Percentiles rank a stretch among this genome's conserved stretches.
Evolutionary conservation across 2,113 vertebrate species (phyloP).

Genomic region (Mystacornis crossleyi): DNA sequence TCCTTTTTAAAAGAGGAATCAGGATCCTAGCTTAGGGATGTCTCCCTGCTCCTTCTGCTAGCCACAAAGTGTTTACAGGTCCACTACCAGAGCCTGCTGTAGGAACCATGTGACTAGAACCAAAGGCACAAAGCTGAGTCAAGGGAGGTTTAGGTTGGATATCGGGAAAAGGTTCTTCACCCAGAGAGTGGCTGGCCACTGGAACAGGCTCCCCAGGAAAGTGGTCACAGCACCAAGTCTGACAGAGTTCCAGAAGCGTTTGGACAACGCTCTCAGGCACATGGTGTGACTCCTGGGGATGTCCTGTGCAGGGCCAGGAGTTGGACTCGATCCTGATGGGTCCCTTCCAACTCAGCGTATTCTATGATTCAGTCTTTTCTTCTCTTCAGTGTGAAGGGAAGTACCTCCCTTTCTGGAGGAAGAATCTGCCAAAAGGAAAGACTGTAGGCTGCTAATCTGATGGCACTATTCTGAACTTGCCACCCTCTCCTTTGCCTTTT

Average conservation of each 20-base stretch:
- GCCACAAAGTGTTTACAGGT: background rate
- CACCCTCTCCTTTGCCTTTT: background rate
- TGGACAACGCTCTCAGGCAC: background rate
- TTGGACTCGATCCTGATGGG: background rate
- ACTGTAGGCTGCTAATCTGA: background rate
- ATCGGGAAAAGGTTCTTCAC: background rate
- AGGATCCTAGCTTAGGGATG: background rate
- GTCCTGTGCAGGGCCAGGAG: background rate
- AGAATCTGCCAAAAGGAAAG: background rate
- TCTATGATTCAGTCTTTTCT: background rate
- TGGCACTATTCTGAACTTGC: background rate
- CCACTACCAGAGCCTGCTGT: background rate
- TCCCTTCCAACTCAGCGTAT: background rate
- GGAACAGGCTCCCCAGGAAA: background rate
- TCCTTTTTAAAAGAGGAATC: background rate
- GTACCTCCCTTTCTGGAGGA: background rate
- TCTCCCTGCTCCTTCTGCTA: background rate
- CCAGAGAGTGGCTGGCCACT: background rate
- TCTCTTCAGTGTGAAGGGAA: background rate
- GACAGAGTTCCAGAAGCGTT: accelerated
- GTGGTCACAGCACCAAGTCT: background rate
- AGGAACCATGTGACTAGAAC: background rate
- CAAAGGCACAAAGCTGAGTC: background rate
- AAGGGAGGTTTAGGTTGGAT: background rate
- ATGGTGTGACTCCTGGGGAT: background rate